These are phyloP conservation scores for Enteromius anoplus DNA, from an alignment of 2,797 vertebrate species.

Conservation along the genomic window DNA sequence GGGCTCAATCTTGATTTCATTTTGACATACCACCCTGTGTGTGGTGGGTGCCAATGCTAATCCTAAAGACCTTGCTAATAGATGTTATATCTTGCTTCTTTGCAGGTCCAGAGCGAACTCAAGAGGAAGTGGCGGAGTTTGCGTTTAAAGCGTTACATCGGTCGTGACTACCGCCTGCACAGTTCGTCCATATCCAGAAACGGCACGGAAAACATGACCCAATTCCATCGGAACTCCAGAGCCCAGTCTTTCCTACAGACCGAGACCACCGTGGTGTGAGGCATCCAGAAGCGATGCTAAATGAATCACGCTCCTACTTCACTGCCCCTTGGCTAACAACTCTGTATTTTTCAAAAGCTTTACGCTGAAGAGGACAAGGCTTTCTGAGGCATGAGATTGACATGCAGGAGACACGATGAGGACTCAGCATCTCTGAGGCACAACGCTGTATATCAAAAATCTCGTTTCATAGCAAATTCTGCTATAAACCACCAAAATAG, in stretches of 20 bases:
- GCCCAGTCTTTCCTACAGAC: constrained; percentile 91
- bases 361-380: constrained; percentile 16
- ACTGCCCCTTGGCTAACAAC: constrained; percentile 17
- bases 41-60: not conserved
- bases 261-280: constrained; percentile 87
- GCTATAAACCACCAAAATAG: constrained; percentile 7
- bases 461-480: not conserved
- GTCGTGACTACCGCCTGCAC: constrained; percentile 76
- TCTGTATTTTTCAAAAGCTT: constrained; percentile 25
- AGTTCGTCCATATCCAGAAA: constrained; percentile 77
- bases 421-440: not conserved
- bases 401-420: constrained; percentile 8
- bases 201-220: constrained; percentile 75
- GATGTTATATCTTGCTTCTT: constrained; percentile 5
- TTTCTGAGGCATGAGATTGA: constrained; percentile 27
- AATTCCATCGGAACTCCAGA: constrained; percentile 76
- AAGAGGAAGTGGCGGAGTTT: constrained; percentile 85
- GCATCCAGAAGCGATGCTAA: constrained; percentile 2
- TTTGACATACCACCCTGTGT: not conserved
- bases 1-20: not conserved
- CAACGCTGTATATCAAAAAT: not conserved
- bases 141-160: constrained; percentile 74
- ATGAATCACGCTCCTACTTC: constrained; percentile 32
- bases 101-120: constrained; percentile 90
- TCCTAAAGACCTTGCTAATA: not conserved